Evolutionary conservation across 1,140 invertebrate species (phyloP), one percentile per base, ranked within the genome.

Genomic region (Chironomus tepperi): DNA sequence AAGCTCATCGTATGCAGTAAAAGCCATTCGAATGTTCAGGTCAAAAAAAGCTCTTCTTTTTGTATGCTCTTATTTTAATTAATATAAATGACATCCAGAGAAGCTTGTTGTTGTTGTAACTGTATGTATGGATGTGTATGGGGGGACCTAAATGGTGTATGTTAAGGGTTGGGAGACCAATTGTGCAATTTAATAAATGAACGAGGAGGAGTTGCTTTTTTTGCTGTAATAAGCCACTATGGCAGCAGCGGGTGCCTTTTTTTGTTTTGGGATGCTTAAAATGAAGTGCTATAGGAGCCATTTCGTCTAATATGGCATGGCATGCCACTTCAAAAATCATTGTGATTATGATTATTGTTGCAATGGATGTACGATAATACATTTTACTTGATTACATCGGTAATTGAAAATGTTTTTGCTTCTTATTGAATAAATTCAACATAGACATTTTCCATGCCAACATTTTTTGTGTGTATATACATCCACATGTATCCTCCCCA

Each of bases 131-230:
- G 24, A 34, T 34, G 24, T 34, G 24, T 1, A 5, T 1, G 5
- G 24, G 24, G 5, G 24, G 24, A 34, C 1, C 24, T 34, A 34
- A 34, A 34, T 34, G 5, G 24, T 34, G 24, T 34, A 34, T 34
- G 24, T 34, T 34, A 5, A 34, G 24, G 24, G 24, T 34, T 34
- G 24, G n/a, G 47, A 1, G 12, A n/a, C 12, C 12, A 57, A 57
- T 57, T 57, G 47, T 57, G 47, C 47, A 57, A 57, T 57, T 57
- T 57, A 57, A 57, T 57, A 57, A 57, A 57, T 57, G 47, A 57
- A n/a, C 15, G 47, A 57, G 47, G 47, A 57, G 47, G 47, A 57
- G 47, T n/a, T n/a, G n/a, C n/a, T n/a, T n/a, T n/a, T n/a, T 12
- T 57, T n/a, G 47, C 15, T 57, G 47, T 57, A 57, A 5, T n/a